Conservation (phyloP, 2,113 vertebrate genomes). For the Periophthalmus modestus region DNA sequence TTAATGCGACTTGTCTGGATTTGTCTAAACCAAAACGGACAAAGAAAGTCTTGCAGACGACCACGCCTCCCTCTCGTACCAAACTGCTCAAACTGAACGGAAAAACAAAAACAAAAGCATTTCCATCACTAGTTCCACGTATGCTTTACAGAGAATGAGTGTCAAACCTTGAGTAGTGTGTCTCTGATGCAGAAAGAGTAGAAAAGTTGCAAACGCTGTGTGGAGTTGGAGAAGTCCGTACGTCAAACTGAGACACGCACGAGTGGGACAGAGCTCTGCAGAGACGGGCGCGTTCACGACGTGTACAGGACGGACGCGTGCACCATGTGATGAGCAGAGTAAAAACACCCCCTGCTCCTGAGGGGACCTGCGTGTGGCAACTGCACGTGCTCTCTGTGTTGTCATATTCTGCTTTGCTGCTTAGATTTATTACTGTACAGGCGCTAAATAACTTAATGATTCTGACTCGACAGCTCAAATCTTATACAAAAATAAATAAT, state of each 20-base stretch:
- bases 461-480: no score
- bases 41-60: slow-evolving; percentile 41
- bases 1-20: background rate
- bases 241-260: slow-evolving; percentile 39
- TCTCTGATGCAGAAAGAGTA: background rate
- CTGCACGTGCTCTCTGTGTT: background rate
- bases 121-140: background rate
- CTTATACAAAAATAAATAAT: no score
- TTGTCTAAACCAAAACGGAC: slow-evolving; percentile 30
- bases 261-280: slow-evolving; percentile 7
- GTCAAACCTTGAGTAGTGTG: slow-evolving; percentile 39
- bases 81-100: slow-evolving; percentile 21
- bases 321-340: slow-evolving; percentile 4
- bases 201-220: slow-evolving; percentile 14
- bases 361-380: no score
- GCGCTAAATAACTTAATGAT: background rate
- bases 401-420: background rate
- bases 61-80: slow-evolving; percentile 52
- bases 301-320: background rate
- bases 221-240: slow-evolving; percentile 32
- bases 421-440: background rate
- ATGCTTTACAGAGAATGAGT: background rate
- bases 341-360: background rate
- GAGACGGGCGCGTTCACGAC: slow-evolving; percentile 25
- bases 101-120: slow-evolving; percentile 1